Evolutionary conservation across 2,888 invertebrate species (phyloP), one percentile per base, ranked within the genome.

Genomic region (Myathropa florea): DNA sequence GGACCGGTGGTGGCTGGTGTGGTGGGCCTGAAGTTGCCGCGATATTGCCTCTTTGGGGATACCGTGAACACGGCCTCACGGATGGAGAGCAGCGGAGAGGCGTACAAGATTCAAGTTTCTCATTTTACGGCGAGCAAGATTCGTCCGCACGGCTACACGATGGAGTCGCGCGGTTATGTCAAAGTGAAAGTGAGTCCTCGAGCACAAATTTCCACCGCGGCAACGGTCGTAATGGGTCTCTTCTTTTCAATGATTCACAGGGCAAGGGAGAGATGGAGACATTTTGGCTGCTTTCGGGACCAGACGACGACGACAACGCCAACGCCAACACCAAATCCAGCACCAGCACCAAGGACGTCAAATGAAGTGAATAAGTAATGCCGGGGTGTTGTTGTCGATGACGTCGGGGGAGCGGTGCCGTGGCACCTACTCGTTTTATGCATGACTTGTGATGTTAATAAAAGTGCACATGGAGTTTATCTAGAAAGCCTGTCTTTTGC

Each of bases 201-300:
- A 46, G 7, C 4, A 46, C 46, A 46, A 53, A 77, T 67, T 60
- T 67, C 24, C 24, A 55, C 18, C 24, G 28, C 28, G 7, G 1
- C 10, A 3, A 36, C 12, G 28, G 0, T 7, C 46, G 46, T 46
- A 75, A 67, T 30, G 9, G 24, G 23, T 55, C 18, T 30, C 23
- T 3, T 30, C 18, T n/a, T 18, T 46, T 46, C 18, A 18, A 18
- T 18, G 46, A 18, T 18, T 46, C 46, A 36, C 26, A 96, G 96
- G 97, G 97, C 24, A 98, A 98, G 93, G 98, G 97, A 36, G 95
- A 96, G 91, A 97, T 97, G 97, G 95, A 96, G 91, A 97, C 97
- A 0, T 96, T 95, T 92, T 97, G 97, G 97, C 91, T 97, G 75
- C 93, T 94, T 89, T 94, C 94, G 4, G 95, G 95, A 90, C 92